Percentiles rank a stretch among this genome's conserved stretches.
Evolutionary conservation across 2,113 vertebrate species (phyloP).

Genomic region (human (Homo sapiens)): DNA sequence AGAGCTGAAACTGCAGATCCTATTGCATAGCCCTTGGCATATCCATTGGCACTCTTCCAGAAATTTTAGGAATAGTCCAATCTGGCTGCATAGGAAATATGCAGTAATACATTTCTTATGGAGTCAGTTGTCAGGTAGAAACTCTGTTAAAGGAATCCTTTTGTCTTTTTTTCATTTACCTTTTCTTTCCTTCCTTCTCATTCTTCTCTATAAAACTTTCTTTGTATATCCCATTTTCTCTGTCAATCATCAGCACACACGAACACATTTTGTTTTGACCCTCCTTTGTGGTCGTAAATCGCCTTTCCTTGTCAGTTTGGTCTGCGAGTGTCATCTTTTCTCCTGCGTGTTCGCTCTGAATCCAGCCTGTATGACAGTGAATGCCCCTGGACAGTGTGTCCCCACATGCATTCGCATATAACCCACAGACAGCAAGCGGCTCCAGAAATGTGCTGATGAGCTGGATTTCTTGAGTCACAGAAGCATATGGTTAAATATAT

Average conservation of each 20-base stretch:
- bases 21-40: not conserved
- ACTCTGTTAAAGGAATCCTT: not conserved
- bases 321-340: not conserved
- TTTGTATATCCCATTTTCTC: not conserved
- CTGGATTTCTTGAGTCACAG: not conserved
- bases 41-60: not conserved
- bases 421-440: not conserved
- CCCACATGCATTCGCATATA: not conserved
- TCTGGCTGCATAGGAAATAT: not conserved
- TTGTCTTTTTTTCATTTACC: not conserved
- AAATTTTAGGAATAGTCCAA: not conserved
- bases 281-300: not conserved
- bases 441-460: not conserved
- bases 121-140: not conserved
- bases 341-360: not conserved
- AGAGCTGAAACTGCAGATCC: not conserved
- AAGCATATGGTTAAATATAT: not conserved
- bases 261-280: not conserved
- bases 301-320: not conserved
- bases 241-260: not conserved
- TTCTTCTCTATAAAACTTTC: not conserved
- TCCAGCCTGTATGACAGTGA: not conserved
- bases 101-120: not conserved
- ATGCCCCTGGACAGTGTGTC: rapidly evolving
- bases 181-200: not conserved